Evolutionary conservation across 2,113 vertebrate species (phyloP).

Genomic region (Cyprinodon variegatus): DNA sequence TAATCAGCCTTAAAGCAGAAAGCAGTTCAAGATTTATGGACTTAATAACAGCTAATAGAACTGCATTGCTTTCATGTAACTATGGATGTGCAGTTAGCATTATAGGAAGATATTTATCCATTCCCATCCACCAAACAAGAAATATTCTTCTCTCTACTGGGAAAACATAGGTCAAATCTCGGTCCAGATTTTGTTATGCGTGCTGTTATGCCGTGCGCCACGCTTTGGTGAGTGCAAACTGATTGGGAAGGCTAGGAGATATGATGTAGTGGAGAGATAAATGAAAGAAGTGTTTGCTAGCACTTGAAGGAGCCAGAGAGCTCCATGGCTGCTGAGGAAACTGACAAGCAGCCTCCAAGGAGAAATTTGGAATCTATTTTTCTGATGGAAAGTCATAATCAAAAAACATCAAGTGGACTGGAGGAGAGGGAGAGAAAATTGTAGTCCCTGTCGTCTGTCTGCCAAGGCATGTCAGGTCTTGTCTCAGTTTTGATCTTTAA

Average conservation of each 20-base stretch:
- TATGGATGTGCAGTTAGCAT: constrained; percentile 44
- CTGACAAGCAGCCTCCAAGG: background rate
- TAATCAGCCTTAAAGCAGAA: background rate
- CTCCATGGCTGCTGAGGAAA: background rate
- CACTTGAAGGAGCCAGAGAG: background rate
- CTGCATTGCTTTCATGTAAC: constrained; percentile 43
- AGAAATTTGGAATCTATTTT: background rate
- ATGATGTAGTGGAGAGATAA: constrained; percentile 27
- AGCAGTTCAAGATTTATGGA: constrained; percentile 27
- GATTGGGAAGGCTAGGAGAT: constrained; percentile 14
- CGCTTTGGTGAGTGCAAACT: constrained; percentile 3
- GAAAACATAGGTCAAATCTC: constrained; percentile 71
- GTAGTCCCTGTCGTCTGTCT: background rate
- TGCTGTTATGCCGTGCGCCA: constrained; percentile 5
- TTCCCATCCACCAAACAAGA: constrained; percentile 62
- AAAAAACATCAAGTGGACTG: background rate
- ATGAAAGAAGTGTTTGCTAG: constrained; percentile 11
- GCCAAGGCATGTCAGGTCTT: background rate
- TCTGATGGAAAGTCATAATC: background rate
- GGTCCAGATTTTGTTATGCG: constrained; percentile 67
- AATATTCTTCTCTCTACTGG: constrained; percentile 49
- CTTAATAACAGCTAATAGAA: constrained; percentile 22
- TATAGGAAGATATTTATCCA: constrained; percentile 61
- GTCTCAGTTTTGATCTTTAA: background rate
- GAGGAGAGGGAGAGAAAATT: background rate